A percentile compares a stretch with the other conserved stretches of the same genome.
These are phyloP conservation scores for Ictidomys tridecemlineatus DNA, from an alignment of 2,113 vertebrate species.

Conservation along the genomic window DNA sequence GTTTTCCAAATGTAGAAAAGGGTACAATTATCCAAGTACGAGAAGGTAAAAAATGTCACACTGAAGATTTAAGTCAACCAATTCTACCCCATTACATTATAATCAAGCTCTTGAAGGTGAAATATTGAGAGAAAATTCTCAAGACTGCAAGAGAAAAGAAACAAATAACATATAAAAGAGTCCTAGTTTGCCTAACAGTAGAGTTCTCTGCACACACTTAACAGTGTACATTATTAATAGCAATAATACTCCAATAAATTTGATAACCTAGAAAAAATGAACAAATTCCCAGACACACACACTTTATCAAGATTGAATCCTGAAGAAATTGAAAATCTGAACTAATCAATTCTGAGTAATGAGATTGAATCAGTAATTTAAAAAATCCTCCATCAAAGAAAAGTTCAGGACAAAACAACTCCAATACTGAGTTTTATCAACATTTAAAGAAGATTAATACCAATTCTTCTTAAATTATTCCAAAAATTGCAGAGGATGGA, in stretches of 20 bases:
- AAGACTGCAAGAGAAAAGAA: not conserved
- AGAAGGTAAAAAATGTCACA: not conserved
- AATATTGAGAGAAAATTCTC: not conserved
- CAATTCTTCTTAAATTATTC: not conserved
- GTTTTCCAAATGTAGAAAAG: not conserved
- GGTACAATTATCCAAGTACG: not conserved
- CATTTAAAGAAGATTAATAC: not conserved
- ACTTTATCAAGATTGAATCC: not conserved
- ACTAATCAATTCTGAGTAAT: not conserved
- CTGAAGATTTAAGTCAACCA: not conserved
- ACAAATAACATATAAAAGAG: not conserved
- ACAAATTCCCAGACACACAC: not conserved
- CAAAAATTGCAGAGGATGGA: no score
- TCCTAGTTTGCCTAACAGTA: not conserved
- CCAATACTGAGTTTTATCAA: not conserved
- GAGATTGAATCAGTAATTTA: not conserved
- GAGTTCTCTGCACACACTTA: not conserved
- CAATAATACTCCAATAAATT: not conserved
- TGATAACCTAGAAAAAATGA: not conserved
- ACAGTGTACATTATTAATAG: not conserved
- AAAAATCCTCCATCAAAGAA: not conserved
- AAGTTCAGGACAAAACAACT: not conserved
- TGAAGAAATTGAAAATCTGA: not conserved
- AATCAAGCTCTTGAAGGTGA: not conserved
- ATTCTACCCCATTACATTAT: not conserved